These are phyloP conservation scores for Pararge aegeria DNA, from an alignment of 1,140 invertebrate genomes.

Conservation along the genomic window DNA sequence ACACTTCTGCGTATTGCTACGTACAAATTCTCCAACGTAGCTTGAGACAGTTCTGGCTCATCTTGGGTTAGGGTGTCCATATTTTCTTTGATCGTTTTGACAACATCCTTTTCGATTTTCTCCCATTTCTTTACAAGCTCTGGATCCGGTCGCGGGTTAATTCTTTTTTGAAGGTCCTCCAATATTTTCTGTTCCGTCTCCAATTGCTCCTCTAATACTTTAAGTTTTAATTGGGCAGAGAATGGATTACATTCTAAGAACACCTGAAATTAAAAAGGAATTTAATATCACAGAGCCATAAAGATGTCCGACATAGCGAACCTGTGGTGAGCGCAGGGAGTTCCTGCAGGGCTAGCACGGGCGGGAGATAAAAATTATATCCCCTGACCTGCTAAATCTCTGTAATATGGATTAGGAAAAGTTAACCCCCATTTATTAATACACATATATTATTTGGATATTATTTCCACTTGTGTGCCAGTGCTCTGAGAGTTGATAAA, in stretches of 20 bases:
- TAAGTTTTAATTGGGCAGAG: slow-evolving; percentile 80
- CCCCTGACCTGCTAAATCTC: no score
- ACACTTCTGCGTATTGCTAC: slow-evolving; percentile 62
- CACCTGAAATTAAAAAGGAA: slow-evolving; percentile 50
- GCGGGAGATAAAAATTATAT: no score
- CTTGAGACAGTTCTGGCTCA: slow-evolving; percentile 67
- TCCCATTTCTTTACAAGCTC: slow-evolving; percentile 69
- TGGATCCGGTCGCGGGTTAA: slow-evolving; percentile 70
- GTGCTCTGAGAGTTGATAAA: no score
- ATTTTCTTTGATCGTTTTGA: slow-evolving; percentile 61
- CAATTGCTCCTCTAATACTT: slow-evolving; percentile 81
- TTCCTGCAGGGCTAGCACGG: no score
- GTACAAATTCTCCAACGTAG: slow-evolving; percentile 66
- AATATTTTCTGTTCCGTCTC: slow-evolving; percentile 81
- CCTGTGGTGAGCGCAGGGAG: no score
- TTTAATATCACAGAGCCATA: no score
- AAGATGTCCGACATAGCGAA: no score
- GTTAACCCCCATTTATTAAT: no score
- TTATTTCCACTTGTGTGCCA: no score
- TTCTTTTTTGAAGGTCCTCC: slow-evolving; percentile 79
- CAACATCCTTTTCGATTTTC: slow-evolving; percentile 62
- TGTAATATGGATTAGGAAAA: no score
- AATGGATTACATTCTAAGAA: slow-evolving; percentile 91
- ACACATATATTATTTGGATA: no score
- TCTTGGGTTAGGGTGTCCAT: slow-evolving; percentile 71